Evolutionary conservation across 2,888 invertebrate genomes (phyloP), one percentile per base, ranked within the genome.

Genomic region (Argyra leucocephala): DNA sequence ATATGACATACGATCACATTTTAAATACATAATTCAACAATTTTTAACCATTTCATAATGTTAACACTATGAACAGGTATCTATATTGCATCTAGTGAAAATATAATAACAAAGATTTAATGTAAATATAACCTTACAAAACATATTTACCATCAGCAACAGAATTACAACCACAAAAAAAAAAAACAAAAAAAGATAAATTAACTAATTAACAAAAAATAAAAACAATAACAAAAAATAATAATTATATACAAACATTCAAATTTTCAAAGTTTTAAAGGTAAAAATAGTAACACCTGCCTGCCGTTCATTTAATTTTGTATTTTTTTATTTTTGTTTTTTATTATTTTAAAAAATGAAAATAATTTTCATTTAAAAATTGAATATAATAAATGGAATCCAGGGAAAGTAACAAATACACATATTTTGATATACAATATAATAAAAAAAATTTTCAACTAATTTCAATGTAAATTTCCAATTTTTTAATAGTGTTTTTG

Each of bases 201-300:
- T n/a, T 18, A 48, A 48, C n/a, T 5, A 48, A 48, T 18, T 18
- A 1, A 18, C n/a, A 48, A 48, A n/a, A n/a, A n/a, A 6, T 18
- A 48, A 5, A 1, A 48, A 6, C 5, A 15, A 48, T 5, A 12
- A 37, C 37, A 37, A 10, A 37, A 37, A 10, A 37, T 37, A 48
- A 31, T 7, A 31, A 31, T 7, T 7, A 31, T 5, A 31, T 31
- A 31, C 12, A 48, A 48, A n/a, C 18, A 48, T 48, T 48, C 48
- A 48, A 48, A 48, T 48, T 48, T 48, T 37, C 12, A 9, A 10
- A 10, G 12, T 37, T 37, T 48, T 48, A 48, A 48, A 48, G 48
- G 48, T 48, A 48, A 48, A 48, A 48, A 48, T 48, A 12, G n/a
- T 48, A 18, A 48, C 48, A 48, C 48, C 48, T 48, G 48, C 48